Evolutionary conservation across 2,797 vertebrate genomes (phyloP).

Genomic region (Xenentodon cancila): DNA sequence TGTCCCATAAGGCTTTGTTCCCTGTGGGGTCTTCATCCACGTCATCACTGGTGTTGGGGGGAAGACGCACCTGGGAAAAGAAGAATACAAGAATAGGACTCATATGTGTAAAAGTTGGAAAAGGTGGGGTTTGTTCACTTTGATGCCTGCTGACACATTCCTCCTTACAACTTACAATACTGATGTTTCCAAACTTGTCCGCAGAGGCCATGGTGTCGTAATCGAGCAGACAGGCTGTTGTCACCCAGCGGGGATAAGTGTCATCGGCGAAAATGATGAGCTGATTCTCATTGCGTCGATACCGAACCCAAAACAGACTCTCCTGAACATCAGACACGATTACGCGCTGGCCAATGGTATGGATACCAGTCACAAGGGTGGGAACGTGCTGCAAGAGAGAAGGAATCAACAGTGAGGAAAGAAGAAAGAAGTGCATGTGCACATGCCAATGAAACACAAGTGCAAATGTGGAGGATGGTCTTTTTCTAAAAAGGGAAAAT

Average conservation of each 20-base stretch:
- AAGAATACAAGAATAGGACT: too few relatives aligned
- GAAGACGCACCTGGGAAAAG: slow-evolving; percentile 89
- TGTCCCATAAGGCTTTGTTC: slow-evolving; percentile 99
- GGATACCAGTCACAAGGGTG: slow-evolving; percentile 94
- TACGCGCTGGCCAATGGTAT: slow-evolving; percentile 95
- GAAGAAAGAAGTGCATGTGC: not conserved
- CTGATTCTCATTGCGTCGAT: slow-evolving; percentile 97
- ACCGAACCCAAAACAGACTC: slow-evolving; percentile 98
- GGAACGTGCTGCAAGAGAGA: slow-evolving; percentile 87
- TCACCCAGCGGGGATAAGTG: slow-evolving; percentile 97
- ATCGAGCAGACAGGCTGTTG: slow-evolving; percentile 93
- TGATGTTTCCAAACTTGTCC: slow-evolving; percentile 99
- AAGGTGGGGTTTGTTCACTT: not conserved
- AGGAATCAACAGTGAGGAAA: not conserved
- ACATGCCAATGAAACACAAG: too few relatives aligned
- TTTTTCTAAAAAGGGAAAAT: too few relatives aligned
- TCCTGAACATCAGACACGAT: slow-evolving; percentile 96
- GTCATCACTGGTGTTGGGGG: slow-evolving; percentile 96
- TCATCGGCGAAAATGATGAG: slow-evolving; percentile 98
- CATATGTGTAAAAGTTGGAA: too few relatives aligned
- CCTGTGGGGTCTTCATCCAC: slow-evolving; percentile 98
- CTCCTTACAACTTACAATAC: slow-evolving; percentile 85
- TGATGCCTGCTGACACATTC: not conserved
- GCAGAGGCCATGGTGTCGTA: slow-evolving; percentile 97
- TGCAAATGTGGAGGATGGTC: not conserved